A percentile compares a stretch with the other conserved stretches of the same genome.
These are phyloP conservation scores for Clupea harengus DNA, from an alignment of 2,113 vertebrate species.

Conservation along the genomic window DNA sequence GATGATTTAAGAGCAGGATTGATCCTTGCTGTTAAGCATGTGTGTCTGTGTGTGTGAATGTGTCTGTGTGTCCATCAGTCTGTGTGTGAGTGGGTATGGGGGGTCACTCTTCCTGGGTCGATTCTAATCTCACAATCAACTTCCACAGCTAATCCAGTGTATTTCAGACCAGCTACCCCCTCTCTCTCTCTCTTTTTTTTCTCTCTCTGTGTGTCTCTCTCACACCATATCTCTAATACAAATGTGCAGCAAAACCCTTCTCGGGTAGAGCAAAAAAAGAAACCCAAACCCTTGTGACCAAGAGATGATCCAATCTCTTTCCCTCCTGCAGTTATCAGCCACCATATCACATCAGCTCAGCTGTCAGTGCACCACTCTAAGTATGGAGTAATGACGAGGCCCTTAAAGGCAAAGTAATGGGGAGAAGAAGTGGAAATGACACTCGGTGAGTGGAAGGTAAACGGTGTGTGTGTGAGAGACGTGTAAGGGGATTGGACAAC, in stretches of 20 bases:
- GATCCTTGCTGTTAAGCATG: background rate
- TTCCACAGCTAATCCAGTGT: slow-evolving; percentile 1
- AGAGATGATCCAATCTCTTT: background rate
- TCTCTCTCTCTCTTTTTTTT: background rate
- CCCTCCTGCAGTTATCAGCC: background rate
- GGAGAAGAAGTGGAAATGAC: background rate
- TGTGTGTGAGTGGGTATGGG: too few species aligned
- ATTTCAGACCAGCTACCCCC: background rate
- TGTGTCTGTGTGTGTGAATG: background rate
- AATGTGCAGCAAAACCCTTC: background rate
- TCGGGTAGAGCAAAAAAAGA: background rate
- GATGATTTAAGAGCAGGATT: slow-evolving; percentile 11
- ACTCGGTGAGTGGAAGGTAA: background rate
- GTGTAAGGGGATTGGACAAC: background rate
- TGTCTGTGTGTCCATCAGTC: background rate
- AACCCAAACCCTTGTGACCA: background rate
- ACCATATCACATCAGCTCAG: background rate
- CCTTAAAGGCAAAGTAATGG: background rate
- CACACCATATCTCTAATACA: background rate
- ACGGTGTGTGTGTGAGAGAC: background rate
- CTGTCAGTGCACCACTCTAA: background rate
- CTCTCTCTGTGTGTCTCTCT: background rate
- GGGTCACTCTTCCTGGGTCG: background rate
- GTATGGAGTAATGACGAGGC: background rate
- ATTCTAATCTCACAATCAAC: slow-evolving; percentile 9